Base-by-base conservation (phyloP, 2,888 invertebrate genomes). In the Elysia crispata region DNA sequence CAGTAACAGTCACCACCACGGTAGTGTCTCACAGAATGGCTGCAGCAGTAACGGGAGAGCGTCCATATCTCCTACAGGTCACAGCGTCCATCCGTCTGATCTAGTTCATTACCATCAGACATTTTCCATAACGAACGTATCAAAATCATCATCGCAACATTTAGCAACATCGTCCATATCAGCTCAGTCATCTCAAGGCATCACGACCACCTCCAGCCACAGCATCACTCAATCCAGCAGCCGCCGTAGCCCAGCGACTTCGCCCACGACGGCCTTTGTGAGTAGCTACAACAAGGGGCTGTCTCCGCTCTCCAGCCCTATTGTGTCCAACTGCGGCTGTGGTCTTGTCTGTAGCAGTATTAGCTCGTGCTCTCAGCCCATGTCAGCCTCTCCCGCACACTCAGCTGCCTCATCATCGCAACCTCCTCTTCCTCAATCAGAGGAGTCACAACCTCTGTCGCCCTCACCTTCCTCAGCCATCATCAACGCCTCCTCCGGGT, bases 301-400 rank as follows among this genome's bases (percentile, higher is more conserved):
- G 20, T 85, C 81, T 81, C 74, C 79, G 82, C 69, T 76, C 83
- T 31, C 86, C 78, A 64, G 81, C 64, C 69, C 75, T 60, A 62
- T 78, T 70, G 81, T 81, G 81, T 33, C 62, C 82, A 62, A 50
- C 67, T 74, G 78, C 41, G 78, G 81, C 15, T 66, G 72, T 57
- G 79, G 81, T 72, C 28, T 72, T 49, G 78, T 77, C 77, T 80
- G 79, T 79, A 77, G 74, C 49, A 33, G 67, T 31, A 54, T 79
- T 41, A 62, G 66, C 15, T 57, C 57, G 67, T 76, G 72, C 57
- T 81, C 80, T 66, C 70, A 77, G 30, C 60, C 57, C 62, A 62
- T 54, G 50, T 67, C 82, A 11, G 70, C 64, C 41, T 83, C 85
- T 41, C 75, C 77, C 25, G 30, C 77, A 66, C 41, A 41, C 41